Percentiles rank a stretch among this genome's conserved stretches.
Evolutionary conservation across 2,888 invertebrate genomes (phyloP).

Genomic region (Drosophila neonasuta): DNA sequence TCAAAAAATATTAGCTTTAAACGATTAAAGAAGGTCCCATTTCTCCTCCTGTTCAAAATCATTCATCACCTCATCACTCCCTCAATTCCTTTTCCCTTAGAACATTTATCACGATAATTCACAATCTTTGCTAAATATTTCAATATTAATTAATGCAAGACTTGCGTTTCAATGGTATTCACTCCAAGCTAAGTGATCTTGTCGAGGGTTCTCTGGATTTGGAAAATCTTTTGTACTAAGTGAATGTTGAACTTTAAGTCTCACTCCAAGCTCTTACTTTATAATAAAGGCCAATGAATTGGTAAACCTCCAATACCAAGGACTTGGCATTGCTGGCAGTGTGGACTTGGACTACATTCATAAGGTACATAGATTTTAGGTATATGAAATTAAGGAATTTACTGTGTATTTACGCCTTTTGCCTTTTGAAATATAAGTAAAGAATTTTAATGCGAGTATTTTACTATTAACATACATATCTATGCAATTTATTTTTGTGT

Average conservation of each 20-base stretch:
- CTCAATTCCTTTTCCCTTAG: neutral
- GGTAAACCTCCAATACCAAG: conserved; percentile 39
- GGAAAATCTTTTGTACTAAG: conserved; percentile 9
- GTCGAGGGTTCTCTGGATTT: conserved; percentile 5
- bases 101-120: neutral
- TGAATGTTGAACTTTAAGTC: conserved; percentile 9
- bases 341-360: conserved; percentile 24
- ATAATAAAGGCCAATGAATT: neutral
- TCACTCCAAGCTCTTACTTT: conserved; percentile 10
- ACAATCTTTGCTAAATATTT: conserved; percentile 26
- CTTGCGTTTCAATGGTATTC: conserved; percentile 20
- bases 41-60: conserved; percentile 14
- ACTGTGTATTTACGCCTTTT: conserved; percentile 62
- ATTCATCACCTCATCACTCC: conserved; percentile 1
- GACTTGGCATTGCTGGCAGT: neutral
- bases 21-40: conserved; percentile 30
- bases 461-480: conserved; percentile 36
- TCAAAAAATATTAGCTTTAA: conserved; percentile 71
- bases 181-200: conserved; percentile 17
- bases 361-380: conserved; percentile 43
- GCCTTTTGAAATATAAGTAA: conserved; percentile 52
- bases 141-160: conserved; percentile 13
- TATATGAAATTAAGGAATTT: conserved; percentile 50
- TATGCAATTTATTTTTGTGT: conserved; percentile 6
- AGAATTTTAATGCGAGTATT: conserved; percentile 36